A percentile compares a stretch with the other conserved stretches of the same genome.
phyloP scores from a whole-genome alignment of 2,113 vertebrate genomes.

The Tautogolabrus adspersus region DNA sequence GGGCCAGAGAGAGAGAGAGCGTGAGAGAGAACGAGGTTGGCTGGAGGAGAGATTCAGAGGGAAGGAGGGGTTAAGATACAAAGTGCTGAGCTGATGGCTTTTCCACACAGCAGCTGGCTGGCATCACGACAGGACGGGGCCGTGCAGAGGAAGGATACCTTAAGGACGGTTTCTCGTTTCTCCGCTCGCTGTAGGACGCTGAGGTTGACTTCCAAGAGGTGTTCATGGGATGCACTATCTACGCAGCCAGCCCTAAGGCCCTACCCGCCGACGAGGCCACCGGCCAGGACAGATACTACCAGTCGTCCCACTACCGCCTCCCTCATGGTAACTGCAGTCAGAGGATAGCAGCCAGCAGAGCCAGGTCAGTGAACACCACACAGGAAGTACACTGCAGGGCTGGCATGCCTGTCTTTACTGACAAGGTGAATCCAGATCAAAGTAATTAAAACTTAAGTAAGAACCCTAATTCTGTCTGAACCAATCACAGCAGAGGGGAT shows the following conservation, averaged over 20 bases:
- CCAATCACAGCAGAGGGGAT: conserved; percentile 25
- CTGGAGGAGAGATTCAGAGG: conserved; percentile 52
- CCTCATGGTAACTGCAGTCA: conserved; percentile 76
- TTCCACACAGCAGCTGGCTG: conserved; percentile 73
- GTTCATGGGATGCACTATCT: conserved; percentile 85
- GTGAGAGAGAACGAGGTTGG: conserved; percentile 36
- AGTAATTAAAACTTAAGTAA: neutral
- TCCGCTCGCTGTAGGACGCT: conserved; percentile 58
- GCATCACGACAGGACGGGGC: conserved; percentile 71
- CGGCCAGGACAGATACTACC: conserved; percentile 74
- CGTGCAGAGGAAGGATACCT: conserved; percentile 63
- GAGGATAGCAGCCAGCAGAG: conserved; percentile 77
- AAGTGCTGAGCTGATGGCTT: conserved; percentile 82
- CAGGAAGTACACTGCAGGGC: neutral
- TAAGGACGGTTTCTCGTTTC: conserved; percentile 48
- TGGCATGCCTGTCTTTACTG: neutral
- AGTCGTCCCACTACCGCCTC: conserved; percentile 60
- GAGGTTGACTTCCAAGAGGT: conserved; percentile 67
- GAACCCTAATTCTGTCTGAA: neutral
- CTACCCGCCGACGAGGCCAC: conserved; percentile 78
- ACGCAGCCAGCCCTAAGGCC: conserved; percentile 83
- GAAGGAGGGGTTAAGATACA: conserved; percentile 71
- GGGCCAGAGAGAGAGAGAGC: conserved; percentile 25
- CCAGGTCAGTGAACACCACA: conserved; percentile 70
- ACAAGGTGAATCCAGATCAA: neutral